These are phyloP conservation scores for Heteromyza rotundicornis DNA, from an alignment of 2,888 invertebrate genomes.

Conservation along the genomic window DNA sequence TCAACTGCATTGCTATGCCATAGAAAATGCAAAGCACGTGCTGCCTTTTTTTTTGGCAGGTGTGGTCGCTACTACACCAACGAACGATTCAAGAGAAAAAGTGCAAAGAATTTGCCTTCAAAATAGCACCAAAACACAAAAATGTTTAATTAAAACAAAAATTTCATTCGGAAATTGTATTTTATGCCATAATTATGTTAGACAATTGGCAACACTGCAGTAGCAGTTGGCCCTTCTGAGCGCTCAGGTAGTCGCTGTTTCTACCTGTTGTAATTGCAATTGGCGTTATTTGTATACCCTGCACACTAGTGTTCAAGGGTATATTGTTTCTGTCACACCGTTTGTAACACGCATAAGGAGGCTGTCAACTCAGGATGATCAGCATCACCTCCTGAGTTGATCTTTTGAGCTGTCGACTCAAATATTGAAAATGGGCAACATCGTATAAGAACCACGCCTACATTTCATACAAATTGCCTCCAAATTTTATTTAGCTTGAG, in stretches of 20 bases:
- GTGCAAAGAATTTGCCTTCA: neutral
- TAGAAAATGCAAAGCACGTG: conserved; percentile 23
- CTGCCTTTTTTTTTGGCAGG: neutral
- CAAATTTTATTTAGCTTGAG: too few relatives aligned
- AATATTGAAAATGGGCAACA: too few relatives aligned
- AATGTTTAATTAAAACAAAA: conserved; percentile 31
- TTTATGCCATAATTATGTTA: conserved; percentile 26
- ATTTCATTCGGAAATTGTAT: conserved; percentile 23
- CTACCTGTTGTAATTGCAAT: conserved; percentile 3
- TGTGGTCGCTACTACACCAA: neutral
- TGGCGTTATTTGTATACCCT: too few relatives aligned
- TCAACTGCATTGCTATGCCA: conserved; percentile 7
- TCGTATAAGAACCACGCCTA: too few relatives aligned
- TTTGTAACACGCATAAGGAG: too few relatives aligned
- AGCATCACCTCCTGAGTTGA: too few relatives aligned
- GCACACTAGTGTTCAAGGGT: too few relatives aligned
- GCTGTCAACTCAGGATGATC: too few relatives aligned
- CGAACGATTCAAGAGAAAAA: too few relatives aligned
- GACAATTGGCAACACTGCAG: conserved; percentile 19
- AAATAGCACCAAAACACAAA: conserved; percentile 9
- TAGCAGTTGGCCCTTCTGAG: conserved; percentile 20
- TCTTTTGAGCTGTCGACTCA: too few relatives aligned
- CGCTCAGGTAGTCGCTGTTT: neutral
- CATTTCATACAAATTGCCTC: too few relatives aligned
- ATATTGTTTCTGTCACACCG: too few relatives aligned